Conservation (phyloP, 2,113 vertebrate genomes). For the Macroglossus sobrinus region DNA sequence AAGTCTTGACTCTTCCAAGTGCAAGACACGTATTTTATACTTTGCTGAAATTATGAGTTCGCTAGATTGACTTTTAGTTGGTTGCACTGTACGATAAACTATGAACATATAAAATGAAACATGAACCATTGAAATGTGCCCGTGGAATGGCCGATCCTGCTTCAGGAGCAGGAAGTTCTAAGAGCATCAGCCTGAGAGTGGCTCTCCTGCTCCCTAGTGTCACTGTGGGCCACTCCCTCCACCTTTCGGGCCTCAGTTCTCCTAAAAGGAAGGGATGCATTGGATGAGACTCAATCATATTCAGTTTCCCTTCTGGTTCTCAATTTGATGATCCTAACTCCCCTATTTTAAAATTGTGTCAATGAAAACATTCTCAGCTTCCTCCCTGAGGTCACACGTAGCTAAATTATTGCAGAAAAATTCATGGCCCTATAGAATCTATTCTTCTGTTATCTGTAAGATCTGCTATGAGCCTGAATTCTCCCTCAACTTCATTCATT, state of each 20-base stretch:
- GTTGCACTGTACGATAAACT: conserved; percentile 64
- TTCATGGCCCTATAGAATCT: background rate
- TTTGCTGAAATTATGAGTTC: conserved; percentile 57
- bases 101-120: conserved; percentile 70
- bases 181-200: background rate
- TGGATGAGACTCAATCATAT: conserved; percentile 25
- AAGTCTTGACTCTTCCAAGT: conserved; percentile 68
- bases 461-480: conserved; percentile 22
- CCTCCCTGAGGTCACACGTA: conserved; percentile 35
- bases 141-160: background rate
- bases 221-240: background rate
- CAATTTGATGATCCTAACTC: conserved; percentile 37
- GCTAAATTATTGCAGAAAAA: conserved; percentile 47
- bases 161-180: background rate
- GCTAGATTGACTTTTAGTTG: conserved; percentile 56
- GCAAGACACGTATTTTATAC: conserved; percentile 64
- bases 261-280: background rate
- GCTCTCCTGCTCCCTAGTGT: background rate
- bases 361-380: conserved; percentile 46
- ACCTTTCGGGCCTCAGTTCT: background rate
- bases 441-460: conserved; percentile 10
- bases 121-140: conserved; percentile 34
- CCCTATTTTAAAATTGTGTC: conserved; percentile 24
- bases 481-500: conserved; percentile 36
- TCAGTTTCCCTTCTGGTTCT: conserved; percentile 19